phyloP scores from a whole-genome alignment of 2,113 vertebrate genomes.

The Ageneiosus marmoratus region DNA sequence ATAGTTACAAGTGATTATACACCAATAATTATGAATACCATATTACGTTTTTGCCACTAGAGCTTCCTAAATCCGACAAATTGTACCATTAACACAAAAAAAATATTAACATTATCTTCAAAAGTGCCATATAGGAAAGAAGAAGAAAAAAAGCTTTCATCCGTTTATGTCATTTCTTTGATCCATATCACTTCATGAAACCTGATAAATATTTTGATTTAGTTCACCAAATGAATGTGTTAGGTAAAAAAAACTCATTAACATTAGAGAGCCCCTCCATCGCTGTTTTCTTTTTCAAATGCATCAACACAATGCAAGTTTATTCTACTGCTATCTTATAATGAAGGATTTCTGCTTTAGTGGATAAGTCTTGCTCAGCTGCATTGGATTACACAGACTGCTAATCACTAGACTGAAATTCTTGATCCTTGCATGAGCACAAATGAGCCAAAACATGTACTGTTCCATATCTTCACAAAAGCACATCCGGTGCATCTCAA shows the following conservation, averaged over 20 bases:
- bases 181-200: neutral
- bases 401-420: conserved; percentile 20
- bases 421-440: neutral
- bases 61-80: too few species aligned
- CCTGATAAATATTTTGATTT: neutral
- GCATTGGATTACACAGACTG: neutral
- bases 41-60: too few species aligned
- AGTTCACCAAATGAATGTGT: neutral
- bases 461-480: neutral
- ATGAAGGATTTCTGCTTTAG: neutral
- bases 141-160: neutral
- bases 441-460: conserved; percentile 16
- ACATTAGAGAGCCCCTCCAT: neutral
- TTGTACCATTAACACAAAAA: neutral
- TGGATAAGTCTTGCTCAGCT: conserved; percentile 1
- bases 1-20: too few species aligned
- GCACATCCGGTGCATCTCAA: conserved; percentile 8
- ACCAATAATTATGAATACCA: too few species aligned
- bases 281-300: neutral
- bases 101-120: neutral
- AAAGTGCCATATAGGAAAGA: neutral
- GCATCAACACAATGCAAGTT: neutral
- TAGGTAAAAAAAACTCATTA: neutral
- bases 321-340: conserved; percentile 1
- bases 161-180: neutral